Evolutionary conservation across 2,888 invertebrate species (phyloP), one percentile per base, ranked within the genome.

Genomic region (Polymixis flavicincta): DNA sequence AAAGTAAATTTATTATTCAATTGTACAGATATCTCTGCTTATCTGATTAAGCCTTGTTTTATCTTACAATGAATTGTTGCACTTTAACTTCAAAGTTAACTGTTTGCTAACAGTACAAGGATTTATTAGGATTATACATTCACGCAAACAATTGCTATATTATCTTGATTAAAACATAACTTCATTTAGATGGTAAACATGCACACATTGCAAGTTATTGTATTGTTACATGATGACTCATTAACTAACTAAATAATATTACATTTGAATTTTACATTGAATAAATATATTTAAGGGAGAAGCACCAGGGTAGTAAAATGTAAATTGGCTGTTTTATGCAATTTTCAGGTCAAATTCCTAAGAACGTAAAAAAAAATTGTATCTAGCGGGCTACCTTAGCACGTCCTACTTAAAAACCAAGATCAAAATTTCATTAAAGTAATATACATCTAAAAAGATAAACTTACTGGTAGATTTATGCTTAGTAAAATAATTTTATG

Each of bases 61-160:
- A 68, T 74, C 64, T 74, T 74, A 48, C 48, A 74, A 71, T 80
- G 64, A 60, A 76, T 71, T 54, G 14, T 67, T 76, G 28, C 28
- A 66, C 63, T 80, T 68, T 63, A 54, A 67, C 65, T 70, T 45
- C 55, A 68, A 60, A 65, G 61, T 42, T 68, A 76, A 63, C 19
- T 28, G 4, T 64, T n/a, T 67, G 45, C 19, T 69, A 54, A 28
- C 65, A 66, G 13, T 55, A 45, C 54, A 67, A 71, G 19, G 52
- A 76, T 64, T 71, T 71, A 71, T 55, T 55, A 50, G 13, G 42
- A 65, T 80, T 64, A 67, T 52, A 48, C 11, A 61, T 57, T 72
- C 52, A 19, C 75, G 45, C 22, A 37, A 60, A 80, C 42, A 69
- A 68, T 65, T 17, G 17, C 55, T 52, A 19, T 64, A 37, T 67